Evolutionary conservation across 2,888 invertebrate genomes (phyloP).

Genomic region (Coleophora flavipennella): DNA sequence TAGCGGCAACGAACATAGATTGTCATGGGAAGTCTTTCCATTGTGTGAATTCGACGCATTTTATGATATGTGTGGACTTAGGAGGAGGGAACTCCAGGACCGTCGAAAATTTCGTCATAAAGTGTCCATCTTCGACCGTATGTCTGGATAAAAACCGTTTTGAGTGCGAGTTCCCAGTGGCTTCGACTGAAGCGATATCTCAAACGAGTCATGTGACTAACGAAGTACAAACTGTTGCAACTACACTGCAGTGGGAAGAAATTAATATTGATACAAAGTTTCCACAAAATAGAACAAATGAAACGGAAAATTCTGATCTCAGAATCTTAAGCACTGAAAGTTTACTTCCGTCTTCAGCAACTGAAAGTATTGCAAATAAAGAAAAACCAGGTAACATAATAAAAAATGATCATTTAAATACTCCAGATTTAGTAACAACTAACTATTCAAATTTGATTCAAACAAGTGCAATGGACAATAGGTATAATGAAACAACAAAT

Average conservation of each 20-base stretch:
- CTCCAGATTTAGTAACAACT: no score
- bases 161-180: slow-evolving; percentile 48
- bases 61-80: slow-evolving; percentile 63
- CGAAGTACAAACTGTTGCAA: slow-evolving; percentile 4
- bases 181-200: slow-evolving; percentile 18
- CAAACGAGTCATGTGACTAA: slow-evolving; percentile 17
- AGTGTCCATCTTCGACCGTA: slow-evolving; percentile 46
- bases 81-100: slow-evolving; percentile 52
- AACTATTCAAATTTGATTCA: no score
- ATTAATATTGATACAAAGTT: slow-evolving; percentile 1
- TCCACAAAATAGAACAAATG: slow-evolving; percentile 3
- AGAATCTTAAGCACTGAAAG: neutral
- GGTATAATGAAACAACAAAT: no score
- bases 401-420: neutral
- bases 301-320: neutral
- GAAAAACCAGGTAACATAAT: neutral
- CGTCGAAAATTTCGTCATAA: slow-evolving; percentile 47
- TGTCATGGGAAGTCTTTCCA: slow-evolving; percentile 62
- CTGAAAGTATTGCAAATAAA: neutral
- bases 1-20: slow-evolving; percentile 39
- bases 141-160: slow-evolving; percentile 41
- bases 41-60: slow-evolving; percentile 60
- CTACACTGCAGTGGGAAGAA: slow-evolving; percentile 5
- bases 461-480: no score
- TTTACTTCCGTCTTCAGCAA: neutral